Conservation (phyloP, 2,797 vertebrate species). For the Sebastes taczanowskii region DNA sequence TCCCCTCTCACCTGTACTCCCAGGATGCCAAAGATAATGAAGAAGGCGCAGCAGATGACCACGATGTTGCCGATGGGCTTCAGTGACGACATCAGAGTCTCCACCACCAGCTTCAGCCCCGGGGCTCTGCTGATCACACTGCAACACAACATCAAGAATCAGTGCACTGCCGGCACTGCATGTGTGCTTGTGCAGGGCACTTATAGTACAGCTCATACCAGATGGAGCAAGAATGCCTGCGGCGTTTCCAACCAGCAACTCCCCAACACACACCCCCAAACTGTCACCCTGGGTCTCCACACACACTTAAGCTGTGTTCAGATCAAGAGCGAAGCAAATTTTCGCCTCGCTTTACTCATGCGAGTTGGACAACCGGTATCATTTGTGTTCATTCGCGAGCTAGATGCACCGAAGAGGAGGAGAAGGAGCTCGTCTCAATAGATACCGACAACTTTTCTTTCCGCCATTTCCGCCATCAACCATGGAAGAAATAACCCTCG, state of each 20-base stretch:
- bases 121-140: constrained; percentile 98
- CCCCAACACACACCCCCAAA: neutral
- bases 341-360: no score
- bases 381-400: no score
- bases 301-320: neutral
- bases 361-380: no score
- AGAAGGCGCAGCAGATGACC: constrained; percentile 99
- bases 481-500: no score
- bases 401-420: no score
- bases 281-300: neutral
- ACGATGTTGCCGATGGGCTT: constrained; percentile 99
- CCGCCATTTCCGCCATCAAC: no score
- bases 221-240: constrained; percentile 45
- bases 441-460: no score
- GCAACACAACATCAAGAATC: constrained; percentile 31
- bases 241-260: constrained; percentile 12
- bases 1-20: constrained; percentile 92
- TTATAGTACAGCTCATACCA: constrained; percentile 27
- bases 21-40: constrained; percentile 99
- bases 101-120: constrained; percentile 96
- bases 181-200: neutral
- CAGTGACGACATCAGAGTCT: constrained; percentile 97
- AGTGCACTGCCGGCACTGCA: neutral
- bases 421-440: no score
- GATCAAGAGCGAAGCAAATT: no score